A percentile compares a stretch with the other conserved stretches of the same genome.
These are phyloP conservation scores for Mesorhabditis belari DNA, from an alignment of 2,888 invertebrate species.

Conservation along the genomic window DNA sequence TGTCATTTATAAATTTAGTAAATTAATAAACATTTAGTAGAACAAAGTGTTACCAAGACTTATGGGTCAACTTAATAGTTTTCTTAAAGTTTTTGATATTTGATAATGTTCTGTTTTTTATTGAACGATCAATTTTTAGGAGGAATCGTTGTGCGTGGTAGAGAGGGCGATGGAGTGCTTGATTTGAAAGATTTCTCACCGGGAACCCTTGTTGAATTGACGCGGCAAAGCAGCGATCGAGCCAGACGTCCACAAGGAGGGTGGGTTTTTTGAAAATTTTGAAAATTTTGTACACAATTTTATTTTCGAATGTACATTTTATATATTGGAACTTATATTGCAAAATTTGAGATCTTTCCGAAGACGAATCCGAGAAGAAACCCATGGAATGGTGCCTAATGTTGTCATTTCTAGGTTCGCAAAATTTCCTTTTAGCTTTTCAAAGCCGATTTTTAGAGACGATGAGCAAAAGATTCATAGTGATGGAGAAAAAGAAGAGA, in stretches of 20 bases:
- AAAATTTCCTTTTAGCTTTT: background rate
- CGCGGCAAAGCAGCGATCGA: background rate
- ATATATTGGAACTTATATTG: too few species aligned
- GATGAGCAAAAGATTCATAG: conserved; percentile 28
- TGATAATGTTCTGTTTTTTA: too few species aligned
- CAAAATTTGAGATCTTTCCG: background rate
- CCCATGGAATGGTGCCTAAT: conserved; percentile 19
- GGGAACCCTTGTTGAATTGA: background rate
- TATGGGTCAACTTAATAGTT: too few species aligned
- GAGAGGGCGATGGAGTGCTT: background rate
- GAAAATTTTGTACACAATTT: background rate
- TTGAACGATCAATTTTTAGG: too few species aligned
- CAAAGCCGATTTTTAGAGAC: conserved; percentile 5
- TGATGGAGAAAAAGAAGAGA: conserved; percentile 46
- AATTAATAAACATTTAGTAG: too few species aligned
- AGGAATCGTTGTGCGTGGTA: background rate
- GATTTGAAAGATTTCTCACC: background rate
- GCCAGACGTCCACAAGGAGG: background rate
- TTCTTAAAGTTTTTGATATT: too few species aligned
- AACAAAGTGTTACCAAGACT: too few species aligned
- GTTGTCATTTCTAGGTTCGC: conserved; percentile 28
- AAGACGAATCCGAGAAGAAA: conserved; percentile 8
- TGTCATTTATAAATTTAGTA: too few species aligned
- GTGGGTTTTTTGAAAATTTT: background rate
- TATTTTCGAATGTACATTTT: background rate